Percentiles rank a stretch among this genome's conserved stretches.
Evolutionary conservation across 2,113 vertebrate genomes (phyloP).

Genomic region (Grantiella picta): DNA sequence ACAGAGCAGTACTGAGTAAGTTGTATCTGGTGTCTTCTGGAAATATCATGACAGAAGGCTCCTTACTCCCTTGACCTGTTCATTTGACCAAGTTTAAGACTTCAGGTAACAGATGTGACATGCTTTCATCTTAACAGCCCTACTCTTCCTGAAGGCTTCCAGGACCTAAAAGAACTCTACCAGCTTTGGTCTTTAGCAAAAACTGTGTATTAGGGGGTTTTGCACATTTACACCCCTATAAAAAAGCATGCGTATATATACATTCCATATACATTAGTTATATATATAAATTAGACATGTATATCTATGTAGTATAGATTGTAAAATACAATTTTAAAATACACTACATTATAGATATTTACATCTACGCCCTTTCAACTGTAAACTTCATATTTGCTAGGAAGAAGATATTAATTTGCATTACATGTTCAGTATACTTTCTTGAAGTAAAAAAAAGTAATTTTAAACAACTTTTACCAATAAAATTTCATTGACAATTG

Average conservation of each 20-base stretch:
- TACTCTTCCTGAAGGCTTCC: background rate
- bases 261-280: background rate
- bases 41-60: background rate
- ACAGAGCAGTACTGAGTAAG: background rate
- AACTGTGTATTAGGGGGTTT: accelerated
- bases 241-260: background rate
- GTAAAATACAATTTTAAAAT: background rate
- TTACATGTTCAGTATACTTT: background rate
- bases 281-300: background rate
- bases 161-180: background rate
- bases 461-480: background rate
- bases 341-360: background rate
- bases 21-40: background rate
- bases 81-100: background rate
- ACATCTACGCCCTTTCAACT: background rate
- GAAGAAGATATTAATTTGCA: background rate
- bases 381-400: background rate
- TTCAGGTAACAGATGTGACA: background rate
- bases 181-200: background rate
- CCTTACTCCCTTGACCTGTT: background rate
- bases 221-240: background rate
- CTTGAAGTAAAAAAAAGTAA: background rate
- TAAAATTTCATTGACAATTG: background rate
- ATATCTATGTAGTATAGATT: background rate
- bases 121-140: background rate